Evolutionary conservation across 2,888 invertebrate species (phyloP).

Genomic region (Ormyrus thymus): DNA sequence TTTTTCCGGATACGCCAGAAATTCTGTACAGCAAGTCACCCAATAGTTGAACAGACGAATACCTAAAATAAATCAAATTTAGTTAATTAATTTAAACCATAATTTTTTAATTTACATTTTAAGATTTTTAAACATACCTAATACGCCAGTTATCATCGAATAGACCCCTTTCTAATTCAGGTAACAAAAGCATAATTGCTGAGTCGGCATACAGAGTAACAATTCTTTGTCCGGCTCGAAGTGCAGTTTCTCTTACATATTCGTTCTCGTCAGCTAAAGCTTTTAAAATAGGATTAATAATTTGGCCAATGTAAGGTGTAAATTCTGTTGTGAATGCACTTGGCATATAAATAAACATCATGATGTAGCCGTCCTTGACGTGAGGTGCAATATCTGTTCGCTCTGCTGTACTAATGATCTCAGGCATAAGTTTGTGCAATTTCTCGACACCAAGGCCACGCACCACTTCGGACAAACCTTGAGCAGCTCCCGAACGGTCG

Average conservation of each 20-base stretch:
- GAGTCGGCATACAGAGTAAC: slow-evolving; percentile 97
- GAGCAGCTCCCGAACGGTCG: slow-evolving; percentile 96
- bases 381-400: slow-evolving; percentile 95
- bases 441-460: slow-evolving; percentile 97
- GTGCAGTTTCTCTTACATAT: slow-evolving; percentile 97
- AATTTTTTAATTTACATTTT: neutral
- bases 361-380: slow-evolving; percentile 99
- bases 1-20: slow-evolving; percentile 98
- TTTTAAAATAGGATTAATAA: slow-evolving; percentile 97
- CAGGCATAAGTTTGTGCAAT: slow-evolving; percentile 97
- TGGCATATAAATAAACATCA: slow-evolving; percentile 99
- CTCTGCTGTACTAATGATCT: slow-evolving; percentile 95
- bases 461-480: slow-evolving; percentile 97
- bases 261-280: slow-evolving; percentile 99
- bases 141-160: slow-evolving; percentile 99
- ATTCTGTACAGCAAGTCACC: slow-evolving; percentile 97
- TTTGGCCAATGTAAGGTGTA: slow-evolving; percentile 95
- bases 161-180: slow-evolving; percentile 94
- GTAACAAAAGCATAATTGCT: slow-evolving; percentile 92
- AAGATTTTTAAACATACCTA: slow-evolving; percentile 72
- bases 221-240: slow-evolving; percentile 97
- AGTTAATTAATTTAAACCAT: neutral
- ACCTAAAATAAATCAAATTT: slow-evolving; percentile 56
- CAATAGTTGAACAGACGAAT: slow-evolving; percentile 93
- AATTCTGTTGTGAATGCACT: slow-evolving; percentile 97